Evolutionary conservation across 37 sponge, comb jelly and placozoan species (phyloP), one percentile per base, ranked within the genome.

Genomic region (Oscarella lobularis): DNA sequence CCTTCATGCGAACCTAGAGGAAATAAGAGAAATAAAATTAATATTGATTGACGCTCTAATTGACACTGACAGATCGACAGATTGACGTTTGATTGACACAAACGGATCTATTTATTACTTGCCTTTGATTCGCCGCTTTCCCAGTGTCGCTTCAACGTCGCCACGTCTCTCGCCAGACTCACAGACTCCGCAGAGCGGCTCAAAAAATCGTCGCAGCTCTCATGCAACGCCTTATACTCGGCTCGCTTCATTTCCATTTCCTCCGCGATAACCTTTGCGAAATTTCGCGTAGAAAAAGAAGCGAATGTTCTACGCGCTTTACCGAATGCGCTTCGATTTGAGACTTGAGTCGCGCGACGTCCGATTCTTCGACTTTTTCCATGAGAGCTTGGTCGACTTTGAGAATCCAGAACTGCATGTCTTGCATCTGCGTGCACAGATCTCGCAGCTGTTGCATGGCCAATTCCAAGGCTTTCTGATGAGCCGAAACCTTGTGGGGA

Each of bases 391-490:
- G 60, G 60, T 48, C 60, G 20, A 48, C 60, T 20, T 48, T 48
- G 14, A 48, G 60, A 9, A 48, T 48, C 60, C 60, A 48, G 60
- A 48, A 48, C 60, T 48, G 60, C 60, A 48, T 27, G 60, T 48
- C 60, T 20, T 48, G 60, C 60, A 48, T 48, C 60, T 27, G 9
- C 9, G 20, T 48, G 60, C 9, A 48, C 60, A 48, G 20, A 48
- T 48, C 60, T 9, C 60, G 60, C 60, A 48, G 60, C 60, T 20
- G 9, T 20, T 48, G 60, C 60, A 48, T 48, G 60, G 14, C 60
- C 14, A 48, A 9, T 48, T 48, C 60, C 14, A 48, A 20, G 14
- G 60, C 9, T 9, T 20, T n/a, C n/a, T n/a, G 60, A 48, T 48
- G 60, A 20, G 60, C 9, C 20, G 60, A 9, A 48, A 48, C 60